Conservation (phyloP, 2,888 invertebrate species). For the Petrolisthes cinctipes region DNA sequence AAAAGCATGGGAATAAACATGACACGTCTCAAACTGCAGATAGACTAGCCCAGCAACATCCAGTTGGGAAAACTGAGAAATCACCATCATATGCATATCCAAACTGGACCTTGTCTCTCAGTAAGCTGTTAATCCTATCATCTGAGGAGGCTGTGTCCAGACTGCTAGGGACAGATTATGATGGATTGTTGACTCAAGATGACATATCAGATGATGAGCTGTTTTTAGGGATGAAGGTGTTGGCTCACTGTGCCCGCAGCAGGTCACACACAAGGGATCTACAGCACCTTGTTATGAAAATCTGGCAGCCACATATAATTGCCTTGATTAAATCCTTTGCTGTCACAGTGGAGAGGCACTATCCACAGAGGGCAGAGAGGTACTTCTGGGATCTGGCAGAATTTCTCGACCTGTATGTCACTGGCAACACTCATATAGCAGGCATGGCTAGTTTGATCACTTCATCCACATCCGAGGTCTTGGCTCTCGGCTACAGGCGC, state of each 20-base stretch:
- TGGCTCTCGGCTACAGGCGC: conserved; percentile 37
- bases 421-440: background rate
- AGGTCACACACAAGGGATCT: background rate
- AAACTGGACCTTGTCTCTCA: conserved; percentile 34
- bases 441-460: conserved; percentile 27
- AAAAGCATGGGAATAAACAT: background rate
- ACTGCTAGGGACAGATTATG: conserved; percentile 32
- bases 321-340: conserved; percentile 36
- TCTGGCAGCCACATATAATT: conserved; percentile 46
- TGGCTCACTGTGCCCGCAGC: conserved; percentile 41
- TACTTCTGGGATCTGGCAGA: conserved; percentile 53
- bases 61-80: background rate
- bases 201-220: conserved; percentile 46
- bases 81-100: background rate
- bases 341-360: conserved; percentile 29
- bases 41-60: background rate
- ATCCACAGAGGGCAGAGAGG: conserved; percentile 42
- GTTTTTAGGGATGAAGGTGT: conserved; percentile 40
- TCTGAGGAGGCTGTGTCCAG: conserved; percentile 40
- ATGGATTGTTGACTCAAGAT: conserved; percentile 31
- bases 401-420: conserved; percentile 39
- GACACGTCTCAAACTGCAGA: background rate
- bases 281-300: conserved; percentile 13
- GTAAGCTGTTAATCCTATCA: conserved; percentile 5
- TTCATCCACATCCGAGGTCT: conserved; percentile 29